Conservation (phyloP, 2,113 vertebrate species). For the Megaleporinus macrocephalus region DNA sequence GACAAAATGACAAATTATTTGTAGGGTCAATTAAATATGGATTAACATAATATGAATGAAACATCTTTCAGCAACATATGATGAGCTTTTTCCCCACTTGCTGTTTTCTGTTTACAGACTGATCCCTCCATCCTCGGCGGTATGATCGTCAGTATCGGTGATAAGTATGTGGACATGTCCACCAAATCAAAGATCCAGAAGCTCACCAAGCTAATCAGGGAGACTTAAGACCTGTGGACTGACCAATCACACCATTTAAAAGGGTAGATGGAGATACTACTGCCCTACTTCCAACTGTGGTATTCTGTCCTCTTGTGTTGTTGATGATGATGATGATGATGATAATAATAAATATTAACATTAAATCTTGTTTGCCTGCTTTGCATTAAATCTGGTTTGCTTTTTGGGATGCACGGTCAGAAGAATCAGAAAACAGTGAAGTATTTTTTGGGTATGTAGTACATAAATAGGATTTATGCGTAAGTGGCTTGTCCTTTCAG, state of each 20-base stretch:
- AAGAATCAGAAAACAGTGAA: too few species aligned
- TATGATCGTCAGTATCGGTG: slow-evolving; percentile 96
- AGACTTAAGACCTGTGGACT: slow-evolving; percentile 78
- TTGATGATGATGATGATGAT: slow-evolving; percentile 34
- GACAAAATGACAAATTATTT: too few species aligned
- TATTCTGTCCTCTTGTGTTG: slow-evolving; percentile 51
- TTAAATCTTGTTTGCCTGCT: slow-evolving; percentile 11
- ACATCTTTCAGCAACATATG: too few species aligned
- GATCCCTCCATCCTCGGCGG: slow-evolving; percentile 91
- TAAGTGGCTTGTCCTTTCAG: too few species aligned
- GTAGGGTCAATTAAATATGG: too few species aligned
- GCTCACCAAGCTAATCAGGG: slow-evolving; percentile 86
- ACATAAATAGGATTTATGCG: too few species aligned
- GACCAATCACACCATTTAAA: slow-evolving; percentile 40
- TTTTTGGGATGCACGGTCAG: neutral
- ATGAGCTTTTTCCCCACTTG: neutral
- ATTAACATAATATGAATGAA: too few species aligned
- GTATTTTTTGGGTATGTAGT: too few species aligned
- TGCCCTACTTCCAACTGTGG: slow-evolving; percentile 30
- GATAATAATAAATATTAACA: slow-evolving; percentile 58
- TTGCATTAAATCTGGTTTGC: neutral
- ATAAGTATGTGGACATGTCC: slow-evolving; percentile 96
- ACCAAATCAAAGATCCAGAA: slow-evolving; percentile 95
- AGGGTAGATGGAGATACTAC: neutral
- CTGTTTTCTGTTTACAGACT: slow-evolving; percentile 72